phyloP scores from a whole-genome alignment of 2,113 vertebrate species.

The Oophaga pumilio region DNA sequence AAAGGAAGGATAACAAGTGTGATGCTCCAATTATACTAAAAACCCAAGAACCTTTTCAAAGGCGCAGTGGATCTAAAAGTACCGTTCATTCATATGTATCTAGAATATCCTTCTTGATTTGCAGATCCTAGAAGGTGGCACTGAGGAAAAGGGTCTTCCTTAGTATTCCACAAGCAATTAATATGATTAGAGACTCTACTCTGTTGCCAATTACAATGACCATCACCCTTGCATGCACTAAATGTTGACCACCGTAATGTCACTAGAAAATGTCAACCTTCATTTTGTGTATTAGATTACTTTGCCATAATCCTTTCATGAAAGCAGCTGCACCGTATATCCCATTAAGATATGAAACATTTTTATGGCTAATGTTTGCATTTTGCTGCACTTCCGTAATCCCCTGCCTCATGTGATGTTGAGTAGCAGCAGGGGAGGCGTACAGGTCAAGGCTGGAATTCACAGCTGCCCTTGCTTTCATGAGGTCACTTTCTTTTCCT shows the following conservation, averaged over 20 bases:
- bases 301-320: conserved; percentile 16
- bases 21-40: not conserved
- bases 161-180: not conserved
- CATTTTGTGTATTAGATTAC: conserved; percentile 1
- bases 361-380: conserved; percentile 19
- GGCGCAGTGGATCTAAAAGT: not conserved
- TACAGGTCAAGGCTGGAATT: conserved; percentile 52
- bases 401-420: conserved; percentile 28
- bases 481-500: conserved; percentile 66
- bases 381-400: conserved; percentile 8
- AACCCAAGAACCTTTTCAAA: not conserved
- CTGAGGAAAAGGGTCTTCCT: not conserved
- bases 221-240: not conserved
- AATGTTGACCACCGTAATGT: not conserved
- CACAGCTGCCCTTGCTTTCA: conserved; percentile 59
- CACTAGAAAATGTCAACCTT: not conserved
- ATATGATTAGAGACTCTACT: not conserved
- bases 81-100: not conserved
- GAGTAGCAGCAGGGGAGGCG: conserved; percentile 37
- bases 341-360: not conserved
- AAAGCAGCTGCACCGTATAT: conserved; percentile 10
- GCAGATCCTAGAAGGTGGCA: not conserved
- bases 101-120: not conserved
- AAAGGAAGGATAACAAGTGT: conserved; percentile 9
- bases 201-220: not conserved